Percentiles rank a stretch among this genome's conserved stretches.
phyloP scores from a whole-genome alignment of 1,140 invertebrate species.

The Uloborus diversus region DNA sequence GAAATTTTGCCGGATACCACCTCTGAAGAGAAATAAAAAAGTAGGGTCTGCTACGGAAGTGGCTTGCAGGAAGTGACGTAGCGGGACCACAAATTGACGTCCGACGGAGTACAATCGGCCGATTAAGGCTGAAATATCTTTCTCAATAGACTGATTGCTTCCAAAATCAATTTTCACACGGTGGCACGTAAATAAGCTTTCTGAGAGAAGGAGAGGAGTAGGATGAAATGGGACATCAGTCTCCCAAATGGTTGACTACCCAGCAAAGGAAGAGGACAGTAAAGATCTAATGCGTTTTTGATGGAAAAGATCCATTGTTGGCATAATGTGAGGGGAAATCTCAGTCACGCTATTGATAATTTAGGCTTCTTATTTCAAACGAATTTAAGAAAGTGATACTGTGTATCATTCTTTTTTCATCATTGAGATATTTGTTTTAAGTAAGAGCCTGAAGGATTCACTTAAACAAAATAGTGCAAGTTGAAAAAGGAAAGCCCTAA shows the following conservation, averaged over 20 bases:
- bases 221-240: too few species aligned
- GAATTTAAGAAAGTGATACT: neutral
- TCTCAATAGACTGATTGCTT: slow-evolving; percentile 5
- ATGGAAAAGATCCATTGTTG: slow-evolving; percentile 7
- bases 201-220: neutral
- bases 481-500: neutral
- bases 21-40: too few species aligned
- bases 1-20: too few species aligned
- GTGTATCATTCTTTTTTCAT: too few species aligned
- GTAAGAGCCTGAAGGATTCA: neutral
- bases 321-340: neutral
- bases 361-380: neutral
- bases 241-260: neutral
- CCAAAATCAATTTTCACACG: slow-evolving; percentile 10
- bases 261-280: neutral
- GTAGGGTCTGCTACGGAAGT: too few species aligned
- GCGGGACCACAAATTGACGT: slow-evolving; percentile 18
- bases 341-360: slow-evolving; percentile 11
- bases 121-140: slow-evolving; percentile 19
- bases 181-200: neutral
- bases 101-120: slow-evolving; percentile 3
- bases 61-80: slow-evolving; percentile 3
- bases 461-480: neutral
- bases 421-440: neutral
- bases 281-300: slow-evolving; percentile 35